Evolutionary conservation across 1,140 invertebrate genomes (phyloP), one percentile per base, ranked within the genome.

Genomic region (Dendrolimus kikuchii): DNA sequence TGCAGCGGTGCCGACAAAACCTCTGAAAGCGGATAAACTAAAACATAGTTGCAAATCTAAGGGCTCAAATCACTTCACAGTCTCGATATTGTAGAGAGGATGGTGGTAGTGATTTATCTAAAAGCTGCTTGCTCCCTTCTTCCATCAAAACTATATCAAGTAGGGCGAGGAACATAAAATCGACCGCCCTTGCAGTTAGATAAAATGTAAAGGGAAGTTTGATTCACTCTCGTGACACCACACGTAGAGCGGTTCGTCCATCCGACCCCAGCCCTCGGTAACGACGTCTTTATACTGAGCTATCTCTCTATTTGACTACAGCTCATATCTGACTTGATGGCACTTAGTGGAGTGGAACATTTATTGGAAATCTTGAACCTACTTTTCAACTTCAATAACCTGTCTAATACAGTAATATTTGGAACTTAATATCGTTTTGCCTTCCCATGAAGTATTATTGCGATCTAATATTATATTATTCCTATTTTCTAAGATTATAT

Each of bases 81-180:
- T 57, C 58, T 55, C 39, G 10, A 38, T 8, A 50, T 8, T 10
- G 8, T 4, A 53, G 60, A 53, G 58, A 60, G 68, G 62, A 53
- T 59, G 55, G 62, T 64, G 56, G 55, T 65, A 76, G 79, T 78
- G 73, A 81, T 82, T 85, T 85, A 82, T 78, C 74, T 83, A 74
- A 81, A 77, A 83, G 75, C 72, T 68, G 3, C 23, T 23, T 23
- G 66, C 64, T 73, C 81, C 78, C 74, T 75, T 74, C 73, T 70
- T 67, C 77, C 73, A 86, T 86, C 82, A 86, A 83, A 86, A 81
- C 80, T 76, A 75, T 77, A 86, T 86, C 80, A 83, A 81, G 75
- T 71, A 77, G 75, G 78, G 81, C 62, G 73, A 71, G 60, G 67
- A 73, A 67, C 77, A 80, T 81, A 85, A 85, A 81, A 71, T 74